Percentiles rank a stretch among this genome's conserved stretches.
Evolutionary conservation across 2,888 invertebrate species (phyloP).

Genomic region (Graphium colonna): DNA sequence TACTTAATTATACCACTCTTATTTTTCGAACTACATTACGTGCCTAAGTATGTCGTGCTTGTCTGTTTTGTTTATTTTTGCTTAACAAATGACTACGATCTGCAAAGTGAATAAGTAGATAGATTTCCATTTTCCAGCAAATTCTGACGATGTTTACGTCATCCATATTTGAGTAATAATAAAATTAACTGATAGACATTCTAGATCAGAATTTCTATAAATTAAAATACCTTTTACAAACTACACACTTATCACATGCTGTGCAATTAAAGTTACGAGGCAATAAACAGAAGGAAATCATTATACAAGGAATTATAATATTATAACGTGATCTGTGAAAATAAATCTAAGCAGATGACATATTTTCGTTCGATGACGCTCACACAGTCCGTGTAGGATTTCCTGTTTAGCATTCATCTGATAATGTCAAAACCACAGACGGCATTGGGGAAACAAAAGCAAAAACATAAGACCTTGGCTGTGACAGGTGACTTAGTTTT

Average conservation of each 20-base stretch:
- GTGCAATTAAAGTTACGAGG: too few relatives aligned
- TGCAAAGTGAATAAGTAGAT: too few relatives aligned
- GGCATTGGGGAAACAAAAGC: slow-evolving; percentile 15
- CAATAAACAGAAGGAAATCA: not conserved
- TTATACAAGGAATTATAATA: not conserved
- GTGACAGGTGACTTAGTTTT: slow-evolving; percentile 22
- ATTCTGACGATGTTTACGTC: too few relatives aligned
- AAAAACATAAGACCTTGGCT: slow-evolving; percentile 13
- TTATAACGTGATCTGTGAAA: not conserved
- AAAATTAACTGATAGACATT: too few relatives aligned
- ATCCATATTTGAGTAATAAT: too few relatives aligned
- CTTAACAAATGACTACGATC: too few relatives aligned
- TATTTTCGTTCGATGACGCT: slow-evolving; percentile 3
- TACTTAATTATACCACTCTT: too few relatives aligned
- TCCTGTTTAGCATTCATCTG: slow-evolving; percentile 5
- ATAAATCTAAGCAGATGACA: not conserved
- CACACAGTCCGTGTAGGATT: slow-evolving; percentile 1
- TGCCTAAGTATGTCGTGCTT: too few relatives aligned
- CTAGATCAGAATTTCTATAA: not conserved
- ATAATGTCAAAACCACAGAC: slow-evolving; percentile 17
- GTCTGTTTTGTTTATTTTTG: too few relatives aligned
- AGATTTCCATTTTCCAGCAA: too few relatives aligned
- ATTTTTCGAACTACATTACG: too few relatives aligned
- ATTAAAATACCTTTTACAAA: not conserved
- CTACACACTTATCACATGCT: not conserved